These are phyloP conservation scores for Rhinogobio ventralis DNA, from an alignment of 2,797 vertebrate genomes.

Conservation along the genomic window DNA sequence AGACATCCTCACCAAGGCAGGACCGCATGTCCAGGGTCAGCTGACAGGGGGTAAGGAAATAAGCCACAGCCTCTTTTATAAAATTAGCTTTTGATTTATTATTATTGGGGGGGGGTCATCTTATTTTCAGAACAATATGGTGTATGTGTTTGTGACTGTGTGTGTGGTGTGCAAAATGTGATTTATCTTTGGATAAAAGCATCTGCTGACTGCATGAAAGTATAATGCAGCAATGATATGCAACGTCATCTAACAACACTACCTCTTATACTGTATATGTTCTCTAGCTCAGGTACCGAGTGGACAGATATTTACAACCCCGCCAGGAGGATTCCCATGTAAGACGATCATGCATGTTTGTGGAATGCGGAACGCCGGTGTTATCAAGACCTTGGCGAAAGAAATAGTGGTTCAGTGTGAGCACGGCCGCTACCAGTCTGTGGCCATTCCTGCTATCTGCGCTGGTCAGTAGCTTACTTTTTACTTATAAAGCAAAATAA, in stretches of 20 bases:
- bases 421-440: slow-evolving; percentile 38
- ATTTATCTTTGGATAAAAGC: background rate
- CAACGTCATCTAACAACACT: background rate
- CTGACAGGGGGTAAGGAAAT: slow-evolving; percentile 64
- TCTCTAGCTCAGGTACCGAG: slow-evolving; percentile 15
- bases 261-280: background rate
- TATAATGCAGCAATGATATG: background rate
- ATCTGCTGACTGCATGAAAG: background rate
- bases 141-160: background rate
- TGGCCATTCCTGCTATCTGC: slow-evolving; percentile 74
- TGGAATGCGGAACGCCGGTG: slow-evolving; percentile 14
- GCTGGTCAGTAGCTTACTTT: slow-evolving; percentile 63
- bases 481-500: background rate
- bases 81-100: background rate
- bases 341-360: slow-evolving; percentile 68
- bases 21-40: slow-evolving; percentile 58
- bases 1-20: slow-evolving; percentile 68
- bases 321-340: slow-evolving; percentile 66
- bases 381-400: slow-evolving; percentile 59
- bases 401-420: slow-evolving; percentile 65
- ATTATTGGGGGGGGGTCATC: no score
- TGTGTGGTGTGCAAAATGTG: background rate
- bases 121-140: background rate
- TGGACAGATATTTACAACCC: slow-evolving; percentile 55
- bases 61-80: background rate